Base-by-base conservation (phyloP, 2,797 vertebrate species). In the Enteromius radiatus region DNA sequence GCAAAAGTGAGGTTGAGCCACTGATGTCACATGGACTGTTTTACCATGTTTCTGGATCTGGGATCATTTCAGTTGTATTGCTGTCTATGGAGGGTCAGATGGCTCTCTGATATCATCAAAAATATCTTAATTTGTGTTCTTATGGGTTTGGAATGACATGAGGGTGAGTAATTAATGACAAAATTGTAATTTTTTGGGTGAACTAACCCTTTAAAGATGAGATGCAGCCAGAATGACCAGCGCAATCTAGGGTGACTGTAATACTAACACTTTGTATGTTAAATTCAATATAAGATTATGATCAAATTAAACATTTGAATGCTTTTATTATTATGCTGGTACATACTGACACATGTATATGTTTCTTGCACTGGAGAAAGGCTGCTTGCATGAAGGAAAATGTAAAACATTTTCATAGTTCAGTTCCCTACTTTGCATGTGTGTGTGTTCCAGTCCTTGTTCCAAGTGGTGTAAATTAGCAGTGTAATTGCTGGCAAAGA, bases 391-490 rank as follows among this genome's bases (percentile, higher is more conserved):
- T 19, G 36, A 63, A 71, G 47, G 6, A 76, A 76, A 43, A 28
- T 67, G 23, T 43, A 21, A 61, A 64, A 45, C 71, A 64, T n/a
- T n/a, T n/a, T n/a, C n/a, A n/a, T 68, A 56, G 54, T 28, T 59
- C 43, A 68, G 14, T 52, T 17, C 9, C n/a, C 17, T 49, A 14
- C 17, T 33, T 23, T 76, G 41, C 28, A 36, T 82, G 65, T 76
- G 67, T 65, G 21, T 56, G 61, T 41, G 68, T 61, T 81, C 28
- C 15, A 56, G 45, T 23, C 12, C 65, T 36, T 33, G 54, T 49
- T 86, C 56, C 75, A 69, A 86, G 71, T 85, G 82, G 85, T 88
- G 82, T 85, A 86, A 92, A 91, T 84, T 86, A 85, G 81, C 81
- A 84, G 77, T 89, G 76, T 88, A 88, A 89, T 86, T 86, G 77